phyloP scores from a whole-genome alignment of 2,113 vertebrate species.

The Zosterops pallidus region DNA sequence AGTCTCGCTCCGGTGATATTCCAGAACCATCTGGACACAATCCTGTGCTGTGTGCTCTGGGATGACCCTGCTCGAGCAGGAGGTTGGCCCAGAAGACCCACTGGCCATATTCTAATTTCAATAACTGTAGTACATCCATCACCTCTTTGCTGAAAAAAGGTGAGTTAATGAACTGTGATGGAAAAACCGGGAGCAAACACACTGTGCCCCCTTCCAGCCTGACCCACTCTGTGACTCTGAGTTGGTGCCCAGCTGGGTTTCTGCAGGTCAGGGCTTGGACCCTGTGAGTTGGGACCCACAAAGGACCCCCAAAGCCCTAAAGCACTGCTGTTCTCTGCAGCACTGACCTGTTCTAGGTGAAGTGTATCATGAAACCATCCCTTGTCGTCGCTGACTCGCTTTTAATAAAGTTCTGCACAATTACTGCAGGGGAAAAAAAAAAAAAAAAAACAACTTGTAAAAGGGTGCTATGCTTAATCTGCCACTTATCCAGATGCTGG shows the following conservation, averaged over 20 bases:
- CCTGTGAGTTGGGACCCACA: neutral
- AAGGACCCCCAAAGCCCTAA: rapidly evolving
- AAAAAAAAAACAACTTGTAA: neutral
- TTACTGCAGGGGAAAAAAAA: neutral
- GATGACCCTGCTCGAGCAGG: neutral
- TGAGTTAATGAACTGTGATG: neutral
- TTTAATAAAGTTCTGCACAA: neutral
- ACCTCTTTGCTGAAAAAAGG: neutral
- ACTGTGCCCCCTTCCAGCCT: neutral
- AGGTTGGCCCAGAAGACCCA: neutral
- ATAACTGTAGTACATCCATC: neutral
- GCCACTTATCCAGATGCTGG: neutral
- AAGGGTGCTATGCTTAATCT: neutral
- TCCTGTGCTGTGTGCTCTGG: neutral
- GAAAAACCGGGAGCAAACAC: neutral
- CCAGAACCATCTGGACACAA: neutral
- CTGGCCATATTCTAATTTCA: neutral
- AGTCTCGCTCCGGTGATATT: neutral
- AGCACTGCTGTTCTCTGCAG: rapidly evolving
- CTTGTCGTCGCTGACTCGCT: rapidly evolving
- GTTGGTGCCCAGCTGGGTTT: neutral
- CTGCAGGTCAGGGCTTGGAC: rapidly evolving
- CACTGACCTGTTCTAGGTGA: rapidly evolving
- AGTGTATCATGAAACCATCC: rapidly evolving
- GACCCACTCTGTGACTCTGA: neutral